phyloP scores from a whole-genome alignment of 1,140 invertebrate species.

The Phymorhynchus buccinoides region DNA sequence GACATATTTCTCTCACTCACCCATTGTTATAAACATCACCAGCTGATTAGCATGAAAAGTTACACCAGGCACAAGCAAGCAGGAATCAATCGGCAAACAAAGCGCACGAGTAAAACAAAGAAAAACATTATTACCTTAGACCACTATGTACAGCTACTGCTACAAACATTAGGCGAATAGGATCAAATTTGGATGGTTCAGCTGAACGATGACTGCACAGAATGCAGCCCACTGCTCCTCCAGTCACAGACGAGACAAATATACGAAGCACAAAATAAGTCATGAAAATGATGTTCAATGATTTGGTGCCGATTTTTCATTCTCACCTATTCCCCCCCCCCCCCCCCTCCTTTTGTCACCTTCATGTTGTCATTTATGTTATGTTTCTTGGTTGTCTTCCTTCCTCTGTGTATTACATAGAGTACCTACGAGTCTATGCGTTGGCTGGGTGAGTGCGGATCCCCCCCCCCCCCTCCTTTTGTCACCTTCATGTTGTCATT shows the following conservation, averaged over 20 bases:
- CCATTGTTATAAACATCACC: background rate
- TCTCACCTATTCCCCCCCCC: background rate
- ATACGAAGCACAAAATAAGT: background rate
- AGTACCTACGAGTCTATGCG: too few relatives aligned
- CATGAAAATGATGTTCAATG: background rate
- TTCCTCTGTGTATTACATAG: too few relatives aligned
- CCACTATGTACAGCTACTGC: background rate
- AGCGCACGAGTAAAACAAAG: background rate
- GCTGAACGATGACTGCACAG: slow-evolving; percentile 20
- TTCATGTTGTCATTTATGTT: background rate
- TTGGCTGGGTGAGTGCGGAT: too few relatives aligned
- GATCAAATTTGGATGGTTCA: background rate
- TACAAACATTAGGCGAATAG: background rate
- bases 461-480: background rate
- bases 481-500: background rate
- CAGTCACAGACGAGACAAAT: background rate
- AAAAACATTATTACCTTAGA: background rate
- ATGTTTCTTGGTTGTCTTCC: too few relatives aligned
- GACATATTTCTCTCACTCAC: background rate
- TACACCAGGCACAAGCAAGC: background rate
- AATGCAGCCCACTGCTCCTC: slow-evolving; percentile 7
- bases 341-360: background rate
- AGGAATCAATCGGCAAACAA: background rate
- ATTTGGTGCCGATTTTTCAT: background rate
- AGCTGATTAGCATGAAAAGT: background rate